A percentile compares a stretch with the other conserved stretches of the same genome.
These are phyloP conservation scores for Cnemophilus loriae DNA, from an alignment of 2,113 vertebrate genomes.

Conservation along the genomic window DNA sequence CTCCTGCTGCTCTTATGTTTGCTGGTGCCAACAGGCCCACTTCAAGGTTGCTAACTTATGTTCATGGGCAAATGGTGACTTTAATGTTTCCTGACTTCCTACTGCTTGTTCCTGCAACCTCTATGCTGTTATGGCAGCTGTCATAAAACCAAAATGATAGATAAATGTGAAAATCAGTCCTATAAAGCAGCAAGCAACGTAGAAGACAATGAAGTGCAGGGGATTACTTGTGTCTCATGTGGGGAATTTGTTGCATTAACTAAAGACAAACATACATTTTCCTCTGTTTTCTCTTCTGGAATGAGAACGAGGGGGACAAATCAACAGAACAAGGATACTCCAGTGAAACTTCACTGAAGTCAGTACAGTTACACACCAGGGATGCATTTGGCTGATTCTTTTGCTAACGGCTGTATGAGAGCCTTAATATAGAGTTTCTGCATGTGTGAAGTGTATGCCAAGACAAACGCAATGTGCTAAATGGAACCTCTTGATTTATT, in stretches of 20 bases:
- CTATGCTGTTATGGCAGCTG: not conserved
- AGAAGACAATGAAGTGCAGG: not conserved
- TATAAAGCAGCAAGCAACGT: not conserved
- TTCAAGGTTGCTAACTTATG: not conserved
- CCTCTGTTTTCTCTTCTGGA: not conserved
- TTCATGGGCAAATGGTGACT: not conserved
- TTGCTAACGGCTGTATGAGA: conserved; percentile 27
- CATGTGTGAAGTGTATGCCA: conserved; percentile 47
- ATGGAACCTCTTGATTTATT: conserved; percentile 61
- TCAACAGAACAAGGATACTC: not conserved
- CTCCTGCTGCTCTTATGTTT: not conserved
- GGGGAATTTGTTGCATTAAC: not conserved
- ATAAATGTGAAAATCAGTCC: not conserved
- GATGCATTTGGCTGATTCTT: conserved; percentile 47
- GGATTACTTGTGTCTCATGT: not conserved
- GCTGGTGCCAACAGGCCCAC: not conserved
- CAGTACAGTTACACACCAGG: conserved; percentile 26
- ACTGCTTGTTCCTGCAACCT: not conserved
- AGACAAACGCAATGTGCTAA: conserved; percentile 53
- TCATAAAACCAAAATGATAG: not conserved
- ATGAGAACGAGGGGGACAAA: not conserved
- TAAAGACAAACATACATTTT: not conserved
- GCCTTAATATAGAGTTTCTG: conserved; percentile 47
- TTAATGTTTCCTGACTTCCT: not conserved
- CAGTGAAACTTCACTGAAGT: not conserved